Evolutionary conservation across 2,113 vertebrate species (phyloP), one percentile per base, ranked within the genome.

Genomic region (Periophthalmodon schlosseri): DNA sequence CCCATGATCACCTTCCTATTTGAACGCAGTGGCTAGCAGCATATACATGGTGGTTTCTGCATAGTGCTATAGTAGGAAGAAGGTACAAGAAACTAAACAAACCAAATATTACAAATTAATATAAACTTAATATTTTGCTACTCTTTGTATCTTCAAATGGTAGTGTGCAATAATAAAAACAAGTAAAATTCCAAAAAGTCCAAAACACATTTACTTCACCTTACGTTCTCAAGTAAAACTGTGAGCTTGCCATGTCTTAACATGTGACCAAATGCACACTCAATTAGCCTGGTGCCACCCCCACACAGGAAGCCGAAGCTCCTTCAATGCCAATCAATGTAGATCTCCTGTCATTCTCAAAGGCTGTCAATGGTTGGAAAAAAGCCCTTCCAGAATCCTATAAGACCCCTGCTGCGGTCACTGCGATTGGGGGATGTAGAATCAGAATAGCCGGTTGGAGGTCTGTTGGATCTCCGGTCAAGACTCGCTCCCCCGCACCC

Each of bases 321-420:
- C 74, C 81, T 75, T 71, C n/a, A 28, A 73, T 88, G 89, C 91
- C 84, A 88, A 82, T 91, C 89, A 89, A 71, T 88, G 83, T 74
- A 87, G 91, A 93, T 83, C 49, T 83, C 79, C 89, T 92, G 91
- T 93, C 92, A 90, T 77, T 93, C 92, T 88, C 71, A 69, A 24
- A 70, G 67, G 72, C 47, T 77, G 67, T 84, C 74, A 70, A 72
- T 79, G 73, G 75, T 50, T 68, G 10, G 56, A 79, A 72, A 75
- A 72, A 77, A 77, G 71, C 69, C 67, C 50, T 56, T 18, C 5
- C 58, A 75, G 70, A 78, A 85, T 87, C 77, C 74, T 58, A 81
- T 82, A 79, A 86, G 79, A 79, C 67, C 71, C 80, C 76, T 7
- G 52, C 81, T 75, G 75, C 73, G 82, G 81, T 83, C 83, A 47